A percentile compares a stretch with the other conserved stretches of the same genome.
These are phyloP conservation scores for Hololepta plana DNA, from an alignment of 2,888 invertebrate species.

Conservation along the genomic window DNA sequence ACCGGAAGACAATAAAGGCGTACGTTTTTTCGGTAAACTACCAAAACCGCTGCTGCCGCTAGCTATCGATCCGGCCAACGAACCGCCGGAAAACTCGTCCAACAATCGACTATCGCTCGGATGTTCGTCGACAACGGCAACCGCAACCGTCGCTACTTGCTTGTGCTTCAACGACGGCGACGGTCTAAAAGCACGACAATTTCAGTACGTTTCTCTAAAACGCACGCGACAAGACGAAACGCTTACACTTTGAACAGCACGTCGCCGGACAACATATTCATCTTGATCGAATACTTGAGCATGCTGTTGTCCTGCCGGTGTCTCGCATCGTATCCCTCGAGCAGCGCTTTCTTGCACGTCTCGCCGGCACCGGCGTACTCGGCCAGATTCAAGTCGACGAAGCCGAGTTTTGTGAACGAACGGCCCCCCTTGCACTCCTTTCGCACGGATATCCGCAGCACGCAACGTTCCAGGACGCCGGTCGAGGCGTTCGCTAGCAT, in stretches of 20 bases:
- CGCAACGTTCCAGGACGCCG: constrained; percentile 84
- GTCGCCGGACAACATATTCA: constrained; percentile 91
- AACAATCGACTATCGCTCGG: constrained; percentile 31
- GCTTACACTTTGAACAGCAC: constrained; percentile 95
- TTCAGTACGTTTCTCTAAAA: neutral
- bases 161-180: constrained; percentile 30
- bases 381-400: constrained; percentile 91
- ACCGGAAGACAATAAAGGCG: constrained; percentile 38
- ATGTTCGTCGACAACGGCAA: constrained; percentile 25
- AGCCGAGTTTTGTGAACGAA: constrained; percentile 89
- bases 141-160: constrained; percentile 21
- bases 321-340: constrained; percentile 88
- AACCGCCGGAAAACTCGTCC: constrained; percentile 37
- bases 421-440: constrained; percentile 77
- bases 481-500: constrained; percentile 94
- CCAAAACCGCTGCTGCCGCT: constrained; percentile 76
- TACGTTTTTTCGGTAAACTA: constrained; percentile 60
- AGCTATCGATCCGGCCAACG: constrained; percentile 40
- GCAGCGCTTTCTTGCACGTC: constrained; percentile 67
- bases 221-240: too few species aligned
- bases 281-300: constrained; percentile 74
- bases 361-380: constrained; percentile 91
- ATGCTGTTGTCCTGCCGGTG: constrained; percentile 94
- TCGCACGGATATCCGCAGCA: constrained; percentile 84
- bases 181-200: constrained; percentile 30